Conservation (phyloP, 37 sponge, comb jelly and placozoan species). For the Aphrocallistes beatrix region DNA sequence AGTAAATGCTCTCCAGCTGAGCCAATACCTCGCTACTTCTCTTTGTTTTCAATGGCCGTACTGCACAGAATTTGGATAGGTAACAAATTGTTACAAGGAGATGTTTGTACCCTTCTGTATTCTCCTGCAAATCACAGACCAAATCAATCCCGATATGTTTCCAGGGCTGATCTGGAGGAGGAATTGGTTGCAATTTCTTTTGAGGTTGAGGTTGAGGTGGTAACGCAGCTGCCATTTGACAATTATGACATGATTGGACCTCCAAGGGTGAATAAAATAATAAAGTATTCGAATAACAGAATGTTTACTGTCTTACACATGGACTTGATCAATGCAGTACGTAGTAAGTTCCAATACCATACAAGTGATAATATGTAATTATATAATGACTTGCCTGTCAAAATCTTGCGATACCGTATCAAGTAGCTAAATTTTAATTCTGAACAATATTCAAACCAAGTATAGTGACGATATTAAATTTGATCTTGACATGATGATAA, state of each 20-base stretch:
- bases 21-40: not conserved
- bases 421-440: no score
- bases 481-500: no score
- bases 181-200: constrained; percentile 7
- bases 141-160: not conserved
- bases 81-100: not conserved
- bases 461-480: no score
- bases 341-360: no score
- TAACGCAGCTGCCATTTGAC: not conserved
- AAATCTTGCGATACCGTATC: no score
- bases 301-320: no score
- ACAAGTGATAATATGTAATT: no score
- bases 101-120: constrained; percentile 11
- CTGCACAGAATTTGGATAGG: constrained; percentile 7
- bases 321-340: no score
- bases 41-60: not conserved
- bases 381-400: no score
- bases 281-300: no score
- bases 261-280: no score
- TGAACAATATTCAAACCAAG: no score
- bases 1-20: constrained; percentile 13
- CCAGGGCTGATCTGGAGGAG: constrained; percentile 13
- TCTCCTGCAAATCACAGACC: constrained; percentile 17
- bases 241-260: constrained; percentile 4
- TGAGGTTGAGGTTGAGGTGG: constrained; percentile 14